These are phyloP conservation scores for Hemichromis elongatus DNA, from an alignment of 2,113 vertebrate species.

Conservation along the genomic window DNA sequence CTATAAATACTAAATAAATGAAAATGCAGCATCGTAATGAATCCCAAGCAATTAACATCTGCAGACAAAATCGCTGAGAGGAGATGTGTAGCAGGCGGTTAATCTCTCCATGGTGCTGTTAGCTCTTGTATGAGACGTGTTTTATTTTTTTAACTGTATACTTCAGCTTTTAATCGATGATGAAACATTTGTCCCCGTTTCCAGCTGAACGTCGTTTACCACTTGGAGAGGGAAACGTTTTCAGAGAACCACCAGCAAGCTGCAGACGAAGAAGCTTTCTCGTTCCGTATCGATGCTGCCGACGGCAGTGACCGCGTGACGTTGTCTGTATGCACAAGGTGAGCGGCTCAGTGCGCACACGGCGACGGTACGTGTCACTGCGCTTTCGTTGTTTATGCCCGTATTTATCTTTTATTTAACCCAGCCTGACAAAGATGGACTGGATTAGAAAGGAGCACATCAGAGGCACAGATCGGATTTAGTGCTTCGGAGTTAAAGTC, in stretches of 20 bases:
- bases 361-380: background rate
- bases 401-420: background rate
- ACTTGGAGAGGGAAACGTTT: constrained; percentile 63
- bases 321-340: constrained; percentile 83
- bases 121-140: fast-evolving
- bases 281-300: constrained; percentile 72
- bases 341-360: background rate
- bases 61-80: background rate
- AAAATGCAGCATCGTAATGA: constrained; percentile 12
- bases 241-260: constrained; percentile 38
- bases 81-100: background rate
- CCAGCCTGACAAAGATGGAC: background rate
- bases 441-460: fast-evolving
- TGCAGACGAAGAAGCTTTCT: constrained; percentile 74
- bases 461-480: background rate
- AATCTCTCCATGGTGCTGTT: background rate
- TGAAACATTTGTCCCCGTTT: background rate
- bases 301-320: constrained; percentile 64
- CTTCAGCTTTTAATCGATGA: background rate
- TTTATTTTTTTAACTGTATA: background rate
- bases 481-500: background rate
- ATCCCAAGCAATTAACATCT: constrained; percentile 31
- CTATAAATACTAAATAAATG: constrained; percentile 17
- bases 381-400: background rate
- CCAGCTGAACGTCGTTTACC: constrained; percentile 85